Base-by-base conservation (phyloP, 2,113 vertebrate genomes). In the Paedocypris sp. region DNA sequence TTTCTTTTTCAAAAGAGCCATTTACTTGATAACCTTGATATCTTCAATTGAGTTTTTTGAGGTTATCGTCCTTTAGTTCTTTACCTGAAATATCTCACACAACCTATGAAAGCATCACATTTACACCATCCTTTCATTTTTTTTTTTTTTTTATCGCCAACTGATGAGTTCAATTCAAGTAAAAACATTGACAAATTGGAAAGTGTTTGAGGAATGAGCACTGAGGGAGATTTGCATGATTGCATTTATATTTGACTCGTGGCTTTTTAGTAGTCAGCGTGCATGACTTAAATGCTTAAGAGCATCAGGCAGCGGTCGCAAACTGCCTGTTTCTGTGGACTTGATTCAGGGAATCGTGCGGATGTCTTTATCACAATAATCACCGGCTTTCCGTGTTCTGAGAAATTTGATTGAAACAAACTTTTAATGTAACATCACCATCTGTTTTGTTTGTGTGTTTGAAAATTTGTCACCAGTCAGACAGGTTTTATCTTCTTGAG, bases 151-250 rank as follows among this genome's bases (percentile, higher is more conserved):
- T 71, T 47, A 49, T 48, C 60, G 38, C 28, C 42, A 20, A 26
- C 16, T 43, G 54, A 63, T 71, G 54, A 22, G 32, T 15, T 28
- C 8, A 47, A 32, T 35, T 33, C 46, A 53, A 77, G 69, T 42
- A 53, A 69, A 71, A 64, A 73, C 72, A 77, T 78, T 73, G 72
- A 74, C 73, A 70, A 81, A 73, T 76, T 77, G 71, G 75, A 73
- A 61, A 73, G 66, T 29, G 66, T 48, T 60, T 20, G 41, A 38
- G 67, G 77, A 76, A 69, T 76, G 70, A 83, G 69, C 61, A 68
- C 72, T 82, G 73, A 77, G 68, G 18, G 60, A 66, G 61, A 84
- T 84, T 80, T 84, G 73, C 81, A 83, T 83, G 79, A 84, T 82
- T 82, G 79, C 73, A 69, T 66, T 60, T 74, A 79, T 79, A 84